Evolutionary conservation across 2,113 vertebrate genomes (phyloP).

Genomic region (Grantiella picta): DNA sequence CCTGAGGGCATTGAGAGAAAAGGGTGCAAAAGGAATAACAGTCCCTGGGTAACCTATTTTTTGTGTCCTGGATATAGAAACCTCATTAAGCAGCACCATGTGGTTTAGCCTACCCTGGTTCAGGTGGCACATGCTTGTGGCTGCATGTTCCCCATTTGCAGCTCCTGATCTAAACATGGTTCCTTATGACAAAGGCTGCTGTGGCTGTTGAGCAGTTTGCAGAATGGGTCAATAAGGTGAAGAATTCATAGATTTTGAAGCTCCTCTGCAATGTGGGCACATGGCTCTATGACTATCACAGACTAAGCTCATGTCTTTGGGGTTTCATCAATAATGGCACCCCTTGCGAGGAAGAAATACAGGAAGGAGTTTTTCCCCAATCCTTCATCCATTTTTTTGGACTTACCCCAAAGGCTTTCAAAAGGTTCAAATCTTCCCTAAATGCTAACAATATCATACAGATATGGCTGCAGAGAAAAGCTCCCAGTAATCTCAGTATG

Average conservation of each 20-base stretch:
- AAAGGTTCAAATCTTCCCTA: not conserved
- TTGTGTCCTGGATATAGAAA: not conserved
- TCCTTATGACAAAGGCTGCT: not conserved
- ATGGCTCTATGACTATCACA: not conserved
- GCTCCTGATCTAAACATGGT: not conserved
- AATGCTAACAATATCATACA: not conserved
- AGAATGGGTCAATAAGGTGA: not conserved
- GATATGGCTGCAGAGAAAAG: not conserved
- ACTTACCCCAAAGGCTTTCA: not conserved
- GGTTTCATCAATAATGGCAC: not conserved
- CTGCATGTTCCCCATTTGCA: not conserved
- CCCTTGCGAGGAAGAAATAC: not conserved
- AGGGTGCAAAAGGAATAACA: not conserved
- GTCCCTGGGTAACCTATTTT: not conserved
- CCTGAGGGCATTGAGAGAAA: fast-evolving
- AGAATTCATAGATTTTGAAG: not conserved
- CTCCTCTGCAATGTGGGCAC: not conserved
- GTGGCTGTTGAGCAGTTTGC: not conserved
- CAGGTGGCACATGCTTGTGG: too few relatives aligned
- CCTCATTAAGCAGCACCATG: fast-evolving
- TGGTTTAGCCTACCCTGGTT: not conserved
- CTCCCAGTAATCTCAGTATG: not conserved
- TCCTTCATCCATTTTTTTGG: not conserved
- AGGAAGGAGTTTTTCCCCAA: fast-evolving
- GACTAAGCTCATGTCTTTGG: not conserved